Evolutionary conservation across 2,797 vertebrate species (phyloP), one percentile per base, ranked within the genome.

Genomic region (Thalassophryne amazonica): DNA sequence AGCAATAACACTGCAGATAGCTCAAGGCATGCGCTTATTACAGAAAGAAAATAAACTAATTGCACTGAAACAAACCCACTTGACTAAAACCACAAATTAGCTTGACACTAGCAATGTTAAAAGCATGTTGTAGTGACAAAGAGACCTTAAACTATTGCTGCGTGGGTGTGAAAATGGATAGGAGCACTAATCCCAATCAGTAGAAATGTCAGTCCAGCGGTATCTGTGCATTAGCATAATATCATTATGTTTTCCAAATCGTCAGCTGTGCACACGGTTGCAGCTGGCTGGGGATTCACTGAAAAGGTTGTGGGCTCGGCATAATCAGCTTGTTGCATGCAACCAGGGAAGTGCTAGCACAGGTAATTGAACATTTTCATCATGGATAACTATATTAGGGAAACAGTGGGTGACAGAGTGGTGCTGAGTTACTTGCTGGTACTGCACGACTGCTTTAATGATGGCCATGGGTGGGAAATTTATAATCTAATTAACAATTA

Each of bases 161-260:
- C 3, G 52, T 74, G 68, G 66, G 68, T 60, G 66, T 61, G 56
- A 60, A 60, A 70, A 80, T 69, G 59, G 62, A 80, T 78, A 49
- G 61, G 19, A 77, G 63, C 64, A 56, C 78, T 76, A 78, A 84
- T 86, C 58, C 55, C 62, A 80, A 81, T 78, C 74, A 84, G 76
- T 30, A 63, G 51, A 85, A 89, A 87, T 86, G 88, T 85, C 88
- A 88, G 76, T 79, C 74, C 69, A 54, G 73, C 70, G 77, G 76
- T 70, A 81, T 69, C 56, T 74, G 31, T 2, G 59, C 62, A 86
- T 84, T 78, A 79, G 68, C 71, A 80, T 84, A 77, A 80, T 83
- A 77, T 78, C 78, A 84, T 86, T 83, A 84, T 63, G 57, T 76
- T 73, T 72, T 73, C 46, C 64, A 58, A 70, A 76, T 75, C 64